A percentile compares a stretch with the other conserved stretches of the same genome.
Evolutionary conservation across 2,113 vertebrate species (phyloP).

Genomic region (Motacilla alba): DNA sequence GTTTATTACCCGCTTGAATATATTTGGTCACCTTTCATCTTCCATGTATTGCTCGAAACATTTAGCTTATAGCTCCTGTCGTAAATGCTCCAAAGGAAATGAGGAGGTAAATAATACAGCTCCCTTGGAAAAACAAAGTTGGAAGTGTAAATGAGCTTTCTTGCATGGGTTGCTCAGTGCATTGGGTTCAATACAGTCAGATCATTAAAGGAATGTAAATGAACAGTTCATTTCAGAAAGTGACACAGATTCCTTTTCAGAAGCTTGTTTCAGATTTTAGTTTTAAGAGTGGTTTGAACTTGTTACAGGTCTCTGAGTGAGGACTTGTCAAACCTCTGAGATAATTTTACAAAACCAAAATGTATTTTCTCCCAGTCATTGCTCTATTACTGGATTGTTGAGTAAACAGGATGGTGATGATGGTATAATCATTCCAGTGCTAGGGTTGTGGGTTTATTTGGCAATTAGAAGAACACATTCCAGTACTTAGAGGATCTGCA

Average conservation of each 20-base stretch:
- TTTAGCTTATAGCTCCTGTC: neutral
- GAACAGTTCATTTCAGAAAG: conserved; percentile 2
- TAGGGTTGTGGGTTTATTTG: conserved; percentile 12
- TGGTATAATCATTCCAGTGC: neutral
- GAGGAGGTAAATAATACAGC: neutral
- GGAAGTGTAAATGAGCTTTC: conserved; percentile 47
- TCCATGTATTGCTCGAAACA: neutral
- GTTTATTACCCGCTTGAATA: neutral
- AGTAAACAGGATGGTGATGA: conserved; percentile 24
- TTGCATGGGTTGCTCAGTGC: neutral
- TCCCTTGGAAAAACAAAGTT: conserved; percentile 4
- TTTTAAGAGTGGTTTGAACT: neutral
- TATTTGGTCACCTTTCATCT: conserved; percentile 16
- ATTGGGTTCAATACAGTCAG: neutral
- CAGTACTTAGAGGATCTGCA: neutral
- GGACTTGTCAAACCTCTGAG: conserved; percentile 2
- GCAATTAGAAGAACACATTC: conserved; percentile 1
- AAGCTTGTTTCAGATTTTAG: conserved; percentile 1
- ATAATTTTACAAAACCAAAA: conserved; percentile 4
- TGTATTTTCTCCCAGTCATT: conserved; percentile 12
- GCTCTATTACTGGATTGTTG: neutral
- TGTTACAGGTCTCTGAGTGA: neutral
- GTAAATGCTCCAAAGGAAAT: neutral
- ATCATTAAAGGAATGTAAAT: conserved; percentile 57
- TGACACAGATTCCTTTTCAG: conserved; percentile 37